Base-by-base conservation (phyloP, 2,888 invertebrate species). In the Theodoxus fluviatilis region DNA sequence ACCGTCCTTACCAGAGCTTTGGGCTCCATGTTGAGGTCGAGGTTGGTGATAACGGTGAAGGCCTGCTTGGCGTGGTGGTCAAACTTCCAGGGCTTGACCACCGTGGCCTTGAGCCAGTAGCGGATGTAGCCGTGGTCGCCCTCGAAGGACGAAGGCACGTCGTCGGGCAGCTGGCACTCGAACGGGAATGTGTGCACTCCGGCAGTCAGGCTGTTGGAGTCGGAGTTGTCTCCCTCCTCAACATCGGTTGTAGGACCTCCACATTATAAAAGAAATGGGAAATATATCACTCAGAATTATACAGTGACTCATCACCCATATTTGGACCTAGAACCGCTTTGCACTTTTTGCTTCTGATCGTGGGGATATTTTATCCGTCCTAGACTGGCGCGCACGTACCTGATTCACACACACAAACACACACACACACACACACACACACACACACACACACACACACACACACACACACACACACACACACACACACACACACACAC, bases 1-100 rank as follows among this genome's bases (percentile, higher is more conserved):
- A 12, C 6, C 22, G 47, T 57, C 75, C 83, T 79, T 71, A 85
- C 86, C 73, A 74, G 75, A 1, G 83, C 80, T 40, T 79, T 76
- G 0, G 84, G 81, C 66, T 83, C 80, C 22, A 71, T 72, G 89
- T 95, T 95, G 76, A 96, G 90, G 87, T 95, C 95, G 77, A 94
- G 89, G 2, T 93, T 92, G 72, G 93, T 92, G 71, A 94, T 90
- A 18, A 96, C 92, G 66, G 93, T 94, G 83, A 95, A 94, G 2
- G 93, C 92, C 87, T 91, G 91, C 88, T 94, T 94, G 63, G 92
- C 91, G 78, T 94, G 93, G 82, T 93, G 92, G 87, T 95, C 93
- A 81, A 92, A 92, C 81, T 93, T 92, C 91, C 93, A 93, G 4
- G 94, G 92, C 22, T 93, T 90, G 81, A 94, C 93, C 15, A 95